Percentiles rank a stretch among this genome's conserved stretches.
phyloP scores from a whole-genome alignment of 2,888 invertebrate species.

The Diarsia brunnea region DNA sequence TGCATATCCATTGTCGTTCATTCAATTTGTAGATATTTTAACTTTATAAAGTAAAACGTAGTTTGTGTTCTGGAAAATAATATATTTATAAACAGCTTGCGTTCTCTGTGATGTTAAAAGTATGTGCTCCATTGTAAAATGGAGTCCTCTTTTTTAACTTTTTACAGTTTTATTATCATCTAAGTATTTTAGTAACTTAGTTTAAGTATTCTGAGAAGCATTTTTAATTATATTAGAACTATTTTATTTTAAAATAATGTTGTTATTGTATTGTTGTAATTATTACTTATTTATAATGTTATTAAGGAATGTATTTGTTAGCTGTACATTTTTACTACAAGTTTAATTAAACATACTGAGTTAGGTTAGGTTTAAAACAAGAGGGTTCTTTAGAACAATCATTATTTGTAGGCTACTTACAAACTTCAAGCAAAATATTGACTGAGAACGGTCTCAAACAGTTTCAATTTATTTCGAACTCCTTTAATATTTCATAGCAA shows the following conservation, averaged over 20 bases:
- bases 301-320: too few relatives aligned
- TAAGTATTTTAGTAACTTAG: conserved; percentile 7
- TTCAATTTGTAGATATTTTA: conserved; percentile 18
- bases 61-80: background rate
- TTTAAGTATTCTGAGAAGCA: background rate
- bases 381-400: too few relatives aligned
- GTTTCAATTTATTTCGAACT: conserved; percentile 36
- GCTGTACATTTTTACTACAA: background rate
- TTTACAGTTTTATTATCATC: background rate
- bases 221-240: background rate
- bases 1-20: conserved; percentile 30
- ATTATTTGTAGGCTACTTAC: conserved; percentile 13
- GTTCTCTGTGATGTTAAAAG: background rate
- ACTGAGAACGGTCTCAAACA: conserved; percentile 28
- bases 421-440: conserved; percentile 26
- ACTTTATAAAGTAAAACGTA: conserved; percentile 12
- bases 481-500: conserved; percentile 39
- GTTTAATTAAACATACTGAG: background rate
- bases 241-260: background rate
- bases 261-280: background rate
- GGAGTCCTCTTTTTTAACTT: conserved; percentile 7
- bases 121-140: background rate
- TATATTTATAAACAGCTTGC: background rate
- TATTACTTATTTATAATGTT: background rate
- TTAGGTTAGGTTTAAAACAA: too few relatives aligned